A percentile compares a stretch with the other conserved stretches of the same genome.
phyloP scores from a whole-genome alignment of 2,888 invertebrate species.

The Scaptomyza polygonia region DNA sequence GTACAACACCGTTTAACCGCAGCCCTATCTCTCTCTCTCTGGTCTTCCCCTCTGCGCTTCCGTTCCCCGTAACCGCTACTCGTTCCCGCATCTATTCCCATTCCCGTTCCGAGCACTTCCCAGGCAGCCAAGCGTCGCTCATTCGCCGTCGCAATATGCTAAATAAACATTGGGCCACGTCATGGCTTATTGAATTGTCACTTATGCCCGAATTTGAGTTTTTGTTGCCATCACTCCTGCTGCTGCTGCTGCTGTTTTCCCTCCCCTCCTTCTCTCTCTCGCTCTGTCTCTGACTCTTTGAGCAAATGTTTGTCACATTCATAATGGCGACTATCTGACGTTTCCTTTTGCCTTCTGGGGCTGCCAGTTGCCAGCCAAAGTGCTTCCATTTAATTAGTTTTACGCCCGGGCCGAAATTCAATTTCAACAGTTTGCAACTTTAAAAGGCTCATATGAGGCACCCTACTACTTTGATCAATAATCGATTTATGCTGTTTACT shows the following conservation, averaged over 20 bases:
- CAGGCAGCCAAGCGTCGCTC: constrained; percentile 69
- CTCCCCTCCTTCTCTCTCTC: neutral
- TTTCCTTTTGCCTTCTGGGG: constrained; percentile 39
- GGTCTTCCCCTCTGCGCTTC: constrained; percentile 20
- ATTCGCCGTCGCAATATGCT: constrained; percentile 81
- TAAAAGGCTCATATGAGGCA: constrained; percentile 43
- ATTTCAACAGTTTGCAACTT: constrained; percentile 56
- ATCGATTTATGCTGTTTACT: constrained; percentile 74
- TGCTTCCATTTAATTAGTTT: constrained; percentile 78
- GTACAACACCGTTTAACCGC: constrained; percentile 73
- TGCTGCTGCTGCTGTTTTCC: neutral
- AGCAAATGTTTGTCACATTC: constrained; percentile 59
- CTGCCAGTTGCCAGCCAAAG: constrained; percentile 57
- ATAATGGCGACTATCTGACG: constrained; percentile 71
- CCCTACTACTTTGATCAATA: constrained; percentile 58
- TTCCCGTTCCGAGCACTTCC: constrained; percentile 52
- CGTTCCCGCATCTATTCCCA: neutral
- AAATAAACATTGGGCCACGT: constrained; percentile 82
- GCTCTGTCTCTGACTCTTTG: neutral
- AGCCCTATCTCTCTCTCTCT: constrained; percentile 33
- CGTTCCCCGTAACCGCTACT: too few species aligned
- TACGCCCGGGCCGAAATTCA: constrained; percentile 60
- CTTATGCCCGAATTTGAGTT: constrained; percentile 79
- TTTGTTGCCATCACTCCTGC: constrained; percentile 53
- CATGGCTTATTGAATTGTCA: constrained; percentile 84